Evolutionary conservation across 2,888 invertebrate genomes (phyloP).

Genomic region (Fissipunctia ypsillon): DNA sequence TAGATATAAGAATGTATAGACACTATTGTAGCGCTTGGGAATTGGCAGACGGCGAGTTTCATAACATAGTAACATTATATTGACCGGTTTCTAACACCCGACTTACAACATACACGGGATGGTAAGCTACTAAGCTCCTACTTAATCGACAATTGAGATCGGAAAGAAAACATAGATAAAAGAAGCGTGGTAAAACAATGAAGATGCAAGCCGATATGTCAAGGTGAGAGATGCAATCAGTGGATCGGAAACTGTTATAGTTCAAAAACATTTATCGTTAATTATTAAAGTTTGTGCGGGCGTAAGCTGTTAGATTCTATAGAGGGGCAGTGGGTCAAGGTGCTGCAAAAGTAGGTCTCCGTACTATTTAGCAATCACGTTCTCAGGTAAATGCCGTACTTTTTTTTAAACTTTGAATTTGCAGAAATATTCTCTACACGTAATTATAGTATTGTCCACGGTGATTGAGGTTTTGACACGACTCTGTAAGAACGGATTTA

Average conservation of each 20-base stretch:
- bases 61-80: constrained; percentile 51
- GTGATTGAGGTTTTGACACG: constrained; percentile 70
- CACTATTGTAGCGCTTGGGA: constrained; percentile 40
- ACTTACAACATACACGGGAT: constrained; percentile 45
- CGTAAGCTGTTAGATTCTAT: constrained; percentile 64
- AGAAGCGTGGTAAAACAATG: constrained; percentile 55
- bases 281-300: constrained; percentile 59
- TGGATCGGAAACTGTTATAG: constrained; percentile 46
- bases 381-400: constrained; percentile 64
- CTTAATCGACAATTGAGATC: constrained; percentile 37
- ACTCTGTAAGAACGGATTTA: constrained; percentile 56
- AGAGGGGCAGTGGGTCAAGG: constrained; percentile 70
- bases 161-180: constrained; percentile 29
- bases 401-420: constrained; percentile 57
- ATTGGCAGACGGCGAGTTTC: constrained; percentile 49
- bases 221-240: constrained; percentile 57
- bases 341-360: constrained; percentile 64
- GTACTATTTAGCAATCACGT: constrained; percentile 66
- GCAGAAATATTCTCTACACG: constrained; percentile 62
- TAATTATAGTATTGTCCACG: constrained; percentile 70
- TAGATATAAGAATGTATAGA: constrained; percentile 34
- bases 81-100: constrained; percentile 43
- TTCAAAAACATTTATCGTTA: constrained; percentile 59
- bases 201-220: constrained; percentile 56
- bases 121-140: constrained; percentile 23